A percentile compares a stretch with the other conserved stretches of the same genome.
These are phyloP conservation scores for Thymelicus lineola DNA, from an alignment of 2,888 invertebrate genomes.

Conservation along the genomic window DNA sequence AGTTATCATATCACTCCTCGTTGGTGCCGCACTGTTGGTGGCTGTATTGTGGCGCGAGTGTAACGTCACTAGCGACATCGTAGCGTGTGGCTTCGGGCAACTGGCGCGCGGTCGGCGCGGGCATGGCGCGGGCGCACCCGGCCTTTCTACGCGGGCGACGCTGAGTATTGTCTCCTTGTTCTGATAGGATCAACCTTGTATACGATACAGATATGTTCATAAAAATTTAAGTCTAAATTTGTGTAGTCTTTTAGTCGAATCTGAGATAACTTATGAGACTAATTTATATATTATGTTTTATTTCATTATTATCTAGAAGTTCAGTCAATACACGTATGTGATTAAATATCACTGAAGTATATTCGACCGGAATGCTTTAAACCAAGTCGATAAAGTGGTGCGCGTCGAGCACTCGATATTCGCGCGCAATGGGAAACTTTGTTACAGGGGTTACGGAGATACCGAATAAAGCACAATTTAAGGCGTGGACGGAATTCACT, in stretches of 20 bases:
- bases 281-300: constrained; percentile 72
- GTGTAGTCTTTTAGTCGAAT: constrained; percentile 83
- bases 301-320: constrained; percentile 74
- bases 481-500: constrained; percentile 81
- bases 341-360: constrained; percentile 72
- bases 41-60: too few relatives aligned
- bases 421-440: constrained; percentile 69
- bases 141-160: constrained; percentile 46
- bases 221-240: constrained; percentile 80
- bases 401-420: constrained; percentile 41
- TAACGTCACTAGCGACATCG: too few relatives aligned
- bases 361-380: constrained; percentile 64
- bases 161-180: constrained; percentile 81
- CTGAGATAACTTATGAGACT: constrained; percentile 80
- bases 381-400: constrained; percentile 58
- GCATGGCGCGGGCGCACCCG: constrained; percentile 33
- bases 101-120: constrained; percentile 4
- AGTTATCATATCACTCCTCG: neutral
- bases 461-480: constrained; percentile 66
- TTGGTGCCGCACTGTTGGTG: constrained; percentile 7
- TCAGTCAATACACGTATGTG: constrained; percentile 76
- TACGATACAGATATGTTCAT: constrained; percentile 83
- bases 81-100: constrained; percentile 28
- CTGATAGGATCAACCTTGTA: constrained; percentile 70
- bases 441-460: constrained; percentile 47